Percentiles rank a stretch among this genome's conserved stretches.
Evolutionary conservation across 23 tunicate genomes (phyloP).

Genomic region (Botrylloides violaceus): DNA sequence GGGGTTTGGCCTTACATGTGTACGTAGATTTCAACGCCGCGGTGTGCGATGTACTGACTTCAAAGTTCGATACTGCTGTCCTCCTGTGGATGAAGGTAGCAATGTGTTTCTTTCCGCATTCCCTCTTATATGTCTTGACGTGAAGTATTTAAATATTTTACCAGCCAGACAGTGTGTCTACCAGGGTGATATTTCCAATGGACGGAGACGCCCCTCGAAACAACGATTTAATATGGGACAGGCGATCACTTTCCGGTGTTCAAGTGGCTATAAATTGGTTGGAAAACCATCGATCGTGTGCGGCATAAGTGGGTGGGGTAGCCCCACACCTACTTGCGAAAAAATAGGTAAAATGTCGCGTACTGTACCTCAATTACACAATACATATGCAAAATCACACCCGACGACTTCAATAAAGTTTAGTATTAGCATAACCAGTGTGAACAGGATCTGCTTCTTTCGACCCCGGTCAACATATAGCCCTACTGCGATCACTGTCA

Average conservation of each 20-base stretch:
- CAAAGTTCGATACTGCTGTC: constrained; percentile 24
- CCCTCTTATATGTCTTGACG: too few species aligned
- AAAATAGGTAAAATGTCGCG: neutral
- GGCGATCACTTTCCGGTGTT: constrained; percentile 2
- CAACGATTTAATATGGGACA: neutral
- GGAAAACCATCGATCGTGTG: neutral
- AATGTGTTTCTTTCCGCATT: neutral
- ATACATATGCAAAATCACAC: too few species aligned
- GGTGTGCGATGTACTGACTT: constrained; percentile 6
- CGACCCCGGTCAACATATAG: too few species aligned
- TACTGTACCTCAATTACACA: too few species aligned
- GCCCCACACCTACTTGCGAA: neutral
- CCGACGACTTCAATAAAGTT: too few species aligned
- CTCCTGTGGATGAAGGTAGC: too few species aligned
- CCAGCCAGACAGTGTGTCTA: too few species aligned
- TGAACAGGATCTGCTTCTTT: too few species aligned
- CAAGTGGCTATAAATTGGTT: neutral
- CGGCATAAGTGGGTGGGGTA: neutral
- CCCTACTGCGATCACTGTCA: too few species aligned
- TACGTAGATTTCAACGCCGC: neutral
- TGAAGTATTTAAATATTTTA: too few species aligned
- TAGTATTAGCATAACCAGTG: too few species aligned
- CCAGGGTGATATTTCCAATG: neutral
- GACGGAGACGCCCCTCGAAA: neutral
- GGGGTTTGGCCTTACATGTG: neutral